Evolutionary conservation across 2,113 vertebrate species (phyloP).

Genomic region (Stegastes partitus): DNA sequence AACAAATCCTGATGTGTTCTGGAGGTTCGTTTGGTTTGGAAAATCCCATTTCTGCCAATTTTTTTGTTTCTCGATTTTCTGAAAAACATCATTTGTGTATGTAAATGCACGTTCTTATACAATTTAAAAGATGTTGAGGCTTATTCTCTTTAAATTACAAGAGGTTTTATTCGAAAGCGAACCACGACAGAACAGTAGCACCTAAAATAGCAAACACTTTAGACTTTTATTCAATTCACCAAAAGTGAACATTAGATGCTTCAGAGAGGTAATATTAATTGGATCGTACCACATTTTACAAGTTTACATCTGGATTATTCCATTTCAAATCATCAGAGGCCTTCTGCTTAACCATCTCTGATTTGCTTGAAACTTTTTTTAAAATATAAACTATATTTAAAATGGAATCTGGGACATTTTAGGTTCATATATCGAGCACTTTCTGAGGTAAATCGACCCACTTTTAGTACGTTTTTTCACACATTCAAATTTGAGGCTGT

Average conservation of each 20-base stretch:
- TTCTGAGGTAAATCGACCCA: too few species aligned
- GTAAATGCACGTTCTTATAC: too few species aligned
- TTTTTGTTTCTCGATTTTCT: neutral
- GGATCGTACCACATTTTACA: neutral
- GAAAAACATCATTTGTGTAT: neutral
- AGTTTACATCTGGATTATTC: neutral
- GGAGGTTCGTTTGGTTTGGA: neutral
- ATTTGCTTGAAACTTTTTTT: too few species aligned
- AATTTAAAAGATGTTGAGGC: too few species aligned
- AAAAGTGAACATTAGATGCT: neutral
- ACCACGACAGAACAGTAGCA: neutral
- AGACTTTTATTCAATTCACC: neutral
- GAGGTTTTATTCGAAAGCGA: neutral
- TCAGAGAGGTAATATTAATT: neutral
- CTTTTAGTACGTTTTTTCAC: too few species aligned
- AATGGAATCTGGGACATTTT: too few species aligned
- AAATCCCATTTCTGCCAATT: neutral
- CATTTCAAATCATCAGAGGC: too few species aligned
- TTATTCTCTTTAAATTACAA: too few species aligned
- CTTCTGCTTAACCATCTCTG: too few species aligned
- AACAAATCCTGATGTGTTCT: neutral
- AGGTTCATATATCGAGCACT: too few species aligned
- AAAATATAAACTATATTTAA: too few species aligned
- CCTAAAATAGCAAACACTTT: neutral
- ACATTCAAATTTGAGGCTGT: too few species aligned